Evolutionary conservation across 2,797 vertebrate species (phyloP), one percentile per base, ranked within the genome.

Genomic region (Acridotheres tristis): DNA sequence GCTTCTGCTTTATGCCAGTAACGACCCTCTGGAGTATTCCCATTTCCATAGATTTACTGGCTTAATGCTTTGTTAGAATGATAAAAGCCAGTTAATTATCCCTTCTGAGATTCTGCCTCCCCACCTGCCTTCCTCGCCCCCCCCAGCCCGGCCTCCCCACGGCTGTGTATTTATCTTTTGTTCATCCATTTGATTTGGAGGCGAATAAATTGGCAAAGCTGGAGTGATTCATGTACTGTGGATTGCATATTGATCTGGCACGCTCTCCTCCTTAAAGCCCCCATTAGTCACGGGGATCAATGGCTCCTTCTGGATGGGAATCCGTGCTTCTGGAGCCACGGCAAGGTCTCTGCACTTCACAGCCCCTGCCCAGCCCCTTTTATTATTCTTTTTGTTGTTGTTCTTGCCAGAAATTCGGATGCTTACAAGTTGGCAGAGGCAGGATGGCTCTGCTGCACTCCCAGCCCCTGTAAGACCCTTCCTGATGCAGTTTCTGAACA

Each of bases 31-130:
- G 76, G 80, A 85, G 83, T 32, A 73, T 93, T 95, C 83, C 85
- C 42, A 59, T 93, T 85, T 84, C 51, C 78, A 63, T n/a, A 36
- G 73, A 94, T 94, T 95, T 93, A 94, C 83, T 86, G 74, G 76
- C 83, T 92, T 90, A 93, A 88, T 61, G 90, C 88, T 97, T 94
- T 90, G 81, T 91, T 89, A 89, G 91, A 69, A 95, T 80, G 91
- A 96, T 88, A 97, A 93, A 92, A 96, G 89, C 83, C 61, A 77
- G 93, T 96, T 97, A 95, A 96, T 97, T 96, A 96, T 81, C 90
- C 85, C 50, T 57, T 90, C 63, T 22, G 89, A 93, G 85, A 89
- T 36, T 63, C 75, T 85, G 68, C 78, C 62, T 95, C 79, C 74
- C 87, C 87, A 73, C 87, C 81, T 95, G 94, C 93, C 84, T 92